Base-by-base conservation (phyloP, 2,888 invertebrate genomes). In the Acronicta psi region DNA sequence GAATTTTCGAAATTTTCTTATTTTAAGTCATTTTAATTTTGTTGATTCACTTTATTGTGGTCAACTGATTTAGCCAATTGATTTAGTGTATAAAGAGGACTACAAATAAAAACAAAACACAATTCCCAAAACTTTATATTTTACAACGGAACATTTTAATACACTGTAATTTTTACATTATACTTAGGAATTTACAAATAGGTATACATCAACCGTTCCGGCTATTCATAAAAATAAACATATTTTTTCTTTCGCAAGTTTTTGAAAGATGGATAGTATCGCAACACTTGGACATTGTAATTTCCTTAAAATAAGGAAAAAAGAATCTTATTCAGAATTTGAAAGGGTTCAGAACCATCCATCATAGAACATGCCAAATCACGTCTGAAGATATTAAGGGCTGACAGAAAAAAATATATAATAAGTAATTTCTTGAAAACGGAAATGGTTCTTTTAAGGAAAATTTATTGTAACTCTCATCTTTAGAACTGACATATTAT, bases 141-240 rank as follows among this genome's bases (percentile, higher is more conserved):
- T 79, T 83, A 89, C 88, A 90, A 89, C 86, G 77, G 75, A 89
- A 88, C 87, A 86, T 72, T 81, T 82, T 62, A 77, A 79, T 85
- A 86, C 82, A 85, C 70, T 79, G 63, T 75, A 70, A 66, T 66
- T 80, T 77, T 77, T 82, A 81, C 77, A 77, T 69, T 58, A 66
- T 61, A 56, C 36, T 72, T 75, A 78, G 47, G 62, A 75, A 77
- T 80, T 79, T 80, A 83, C 77, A 80, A 71, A 62, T 69, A 65
- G 41, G 50, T 59, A 44, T 61, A 65, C 62, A 51, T 44, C 44
- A 54, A 51, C 37, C 17, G 16, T 60, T 50, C 8, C 14, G 58
- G n/a, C 36, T 50, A 51, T 61, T 61, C 43, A 42, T 50, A 52
- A 65, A 64, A 69, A 51, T 38, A 68, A 68, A 44, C 10, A 42